Conservation (phyloP, 2,113 vertebrate genomes). For the Puntigrus tetrazona region DNA sequence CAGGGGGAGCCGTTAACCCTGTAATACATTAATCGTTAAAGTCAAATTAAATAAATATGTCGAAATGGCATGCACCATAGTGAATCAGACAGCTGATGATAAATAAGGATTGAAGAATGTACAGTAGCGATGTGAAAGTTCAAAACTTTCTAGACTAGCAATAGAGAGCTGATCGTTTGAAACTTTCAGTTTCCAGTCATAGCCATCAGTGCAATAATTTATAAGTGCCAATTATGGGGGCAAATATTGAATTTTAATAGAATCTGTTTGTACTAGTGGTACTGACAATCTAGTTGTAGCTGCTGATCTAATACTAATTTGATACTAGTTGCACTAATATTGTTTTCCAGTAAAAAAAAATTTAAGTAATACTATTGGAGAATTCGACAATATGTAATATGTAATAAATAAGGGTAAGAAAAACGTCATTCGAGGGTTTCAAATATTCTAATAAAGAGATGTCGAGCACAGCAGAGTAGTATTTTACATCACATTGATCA, state of each 20-base stretch:
- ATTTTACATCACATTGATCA: slow-evolving; percentile 22
- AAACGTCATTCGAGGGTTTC: not conserved
- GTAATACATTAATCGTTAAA: slow-evolving; percentile 41
- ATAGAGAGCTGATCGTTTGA: not conserved
- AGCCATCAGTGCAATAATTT: slow-evolving; percentile 51
- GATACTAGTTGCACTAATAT: not conserved
- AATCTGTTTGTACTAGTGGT: slow-evolving; percentile 31
- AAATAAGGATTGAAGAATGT: not conserved
- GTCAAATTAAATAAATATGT: slow-evolving; percentile 60
- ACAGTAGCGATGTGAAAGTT: not conserved
- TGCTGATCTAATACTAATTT: not conserved
- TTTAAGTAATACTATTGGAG: not conserved
- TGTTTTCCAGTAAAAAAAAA: not conserved
- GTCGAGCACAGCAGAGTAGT: not conserved
- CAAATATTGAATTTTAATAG: slow-evolving; percentile 10
- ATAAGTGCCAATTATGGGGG: slow-evolving; percentile 61
- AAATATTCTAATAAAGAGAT: not conserved
- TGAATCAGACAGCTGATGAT: slow-evolving; percentile 54
- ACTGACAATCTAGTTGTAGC: not conserved
- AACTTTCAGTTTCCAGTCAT: slow-evolving; percentile 36
- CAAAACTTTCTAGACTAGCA: not conserved
- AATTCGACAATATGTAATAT: not conserved
- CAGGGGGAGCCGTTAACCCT: slow-evolving; percentile 72
- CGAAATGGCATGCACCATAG: slow-evolving; percentile 75
- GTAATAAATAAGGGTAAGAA: not conserved